Evolutionary conservation across 1,140 invertebrate genomes (phyloP), one percentile per base, ranked within the genome.

Genomic region (Thaumatotibia leucotreta): DNA sequence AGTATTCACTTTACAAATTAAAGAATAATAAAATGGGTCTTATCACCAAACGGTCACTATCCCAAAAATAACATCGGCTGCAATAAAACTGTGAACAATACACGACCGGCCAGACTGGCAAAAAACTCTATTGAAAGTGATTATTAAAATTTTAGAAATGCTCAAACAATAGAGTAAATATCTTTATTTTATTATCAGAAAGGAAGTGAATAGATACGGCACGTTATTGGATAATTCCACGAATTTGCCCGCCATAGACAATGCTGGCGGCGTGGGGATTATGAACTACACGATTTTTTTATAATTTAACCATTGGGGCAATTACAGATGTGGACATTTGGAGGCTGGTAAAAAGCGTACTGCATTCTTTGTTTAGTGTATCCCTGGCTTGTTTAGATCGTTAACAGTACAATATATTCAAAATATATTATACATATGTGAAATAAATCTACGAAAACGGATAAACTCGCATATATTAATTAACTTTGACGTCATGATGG

Each of bases 181-280:
- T 82, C 70, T 84, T 84, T 82, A 76, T 73, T 82, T 82, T 84
- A 86, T 78, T 86, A 86, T 89, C 84, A 71, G 70, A 80, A 72
- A 81, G 83, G 86, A 87, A 85, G 78, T 85, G 77, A 82, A 87
- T 81, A 88, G 83, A 86, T 88, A 86, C 73, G 39, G 79, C 11
- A 63, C 65, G 72, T 79, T 83, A 82, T 82, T 81, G 79, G 68
- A 76, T 58, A 65, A 72, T 82, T 82, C 82, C 69, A 64, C 33
- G 82, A 84, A 84, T 74, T 69, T 49, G 73, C 62, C 68, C 80
- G 77, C 67, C 65, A 29, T 86, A 83, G 84, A 88, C 83, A 86
- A 86, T 78, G 33, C 76, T 11, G 62, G 0, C 52, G 52, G 52
- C 52, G 52, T 27, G 52, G 50, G 52, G 52, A 58, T 58, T 58